A percentile compares a stretch with the other conserved stretches of the same genome.
Conservation (phyloP, 2,797 vertebrate species). For the Allenopithecus nigroviridis region DNA sequence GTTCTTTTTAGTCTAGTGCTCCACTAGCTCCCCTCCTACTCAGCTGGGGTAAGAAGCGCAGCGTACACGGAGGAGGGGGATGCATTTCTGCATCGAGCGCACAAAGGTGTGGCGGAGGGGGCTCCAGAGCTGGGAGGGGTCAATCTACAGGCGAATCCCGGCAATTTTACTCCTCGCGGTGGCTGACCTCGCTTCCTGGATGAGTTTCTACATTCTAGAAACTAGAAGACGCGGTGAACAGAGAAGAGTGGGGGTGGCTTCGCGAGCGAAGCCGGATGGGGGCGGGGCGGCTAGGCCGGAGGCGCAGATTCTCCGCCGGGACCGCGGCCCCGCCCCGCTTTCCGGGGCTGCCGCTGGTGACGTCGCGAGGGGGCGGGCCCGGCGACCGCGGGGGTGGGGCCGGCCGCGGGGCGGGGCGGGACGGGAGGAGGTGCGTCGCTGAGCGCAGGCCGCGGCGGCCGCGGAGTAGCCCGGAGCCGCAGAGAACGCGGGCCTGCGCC, state of each 20-base stretch:
- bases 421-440: neutral
- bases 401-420: slow-evolving; percentile 28
- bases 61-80: neutral
- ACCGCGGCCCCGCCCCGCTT: neutral
- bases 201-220: neutral
- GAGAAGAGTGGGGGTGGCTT: fast-evolving
- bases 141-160: neutral
- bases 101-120: neutral
- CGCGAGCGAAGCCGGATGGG: neutral
- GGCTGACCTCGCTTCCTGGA: neutral
- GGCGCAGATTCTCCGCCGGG: fast-evolving
- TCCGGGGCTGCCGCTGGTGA: neutral
- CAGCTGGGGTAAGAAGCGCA: too few species aligned
- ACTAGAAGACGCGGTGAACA: neutral
- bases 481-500: neutral
- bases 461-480: neutral
- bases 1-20: neutral
- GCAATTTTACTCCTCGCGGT: neutral
- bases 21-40: neutral
- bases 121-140: neutral
- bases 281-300: neutral
- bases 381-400: neutral
- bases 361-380: neutral
- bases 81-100: neutral
- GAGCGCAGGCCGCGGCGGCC: slow-evolving; percentile 50